Conservation (phyloP, 2,797 vertebrate species). For the Darevskia nairensis region DNA sequence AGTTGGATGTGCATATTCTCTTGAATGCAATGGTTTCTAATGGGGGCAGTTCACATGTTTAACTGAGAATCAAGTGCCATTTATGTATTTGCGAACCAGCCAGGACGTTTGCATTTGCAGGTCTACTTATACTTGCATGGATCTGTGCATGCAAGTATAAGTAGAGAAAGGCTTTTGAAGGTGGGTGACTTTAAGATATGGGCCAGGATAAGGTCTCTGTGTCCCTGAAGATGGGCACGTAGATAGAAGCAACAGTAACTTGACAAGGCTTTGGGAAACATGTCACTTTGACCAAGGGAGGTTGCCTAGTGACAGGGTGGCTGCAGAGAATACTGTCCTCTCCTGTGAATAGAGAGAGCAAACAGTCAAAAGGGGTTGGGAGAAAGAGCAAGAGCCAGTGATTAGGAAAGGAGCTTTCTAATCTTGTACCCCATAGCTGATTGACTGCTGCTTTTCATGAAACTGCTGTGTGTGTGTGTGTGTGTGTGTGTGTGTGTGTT, state of each 20-base stretch:
- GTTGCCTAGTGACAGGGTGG: slow-evolving; percentile 8
- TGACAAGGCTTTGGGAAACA: not conserved
- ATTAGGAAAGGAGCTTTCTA: not conserved
- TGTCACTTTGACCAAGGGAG: not conserved
- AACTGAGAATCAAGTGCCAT: no score
- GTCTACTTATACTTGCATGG: not conserved
- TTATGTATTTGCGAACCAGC: not conserved
- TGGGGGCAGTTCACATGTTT: not conserved
- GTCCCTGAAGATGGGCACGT: not conserved
- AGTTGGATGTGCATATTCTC: not conserved
- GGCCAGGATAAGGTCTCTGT: not conserved
- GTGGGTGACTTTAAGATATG: not conserved
- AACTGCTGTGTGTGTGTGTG: not conserved
- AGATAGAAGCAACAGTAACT: not conserved
- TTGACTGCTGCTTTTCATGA: not conserved
- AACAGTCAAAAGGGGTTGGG: not conserved
- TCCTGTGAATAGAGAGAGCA: not conserved
- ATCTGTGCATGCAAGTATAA: not conserved
- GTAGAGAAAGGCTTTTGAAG: not conserved
- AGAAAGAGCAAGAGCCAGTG: not conserved
- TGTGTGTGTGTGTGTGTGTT: not conserved
- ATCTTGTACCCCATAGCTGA: not conserved
- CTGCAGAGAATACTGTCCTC: not conserved
- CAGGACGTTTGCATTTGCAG: not conserved
- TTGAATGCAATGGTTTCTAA: not conserved